A percentile compares a stretch with the other conserved stretches of the same genome.
These are phyloP conservation scores for Cirrhinus molitorella DNA, from an alignment of 2,797 vertebrate genomes.

Conservation along the genomic window DNA sequence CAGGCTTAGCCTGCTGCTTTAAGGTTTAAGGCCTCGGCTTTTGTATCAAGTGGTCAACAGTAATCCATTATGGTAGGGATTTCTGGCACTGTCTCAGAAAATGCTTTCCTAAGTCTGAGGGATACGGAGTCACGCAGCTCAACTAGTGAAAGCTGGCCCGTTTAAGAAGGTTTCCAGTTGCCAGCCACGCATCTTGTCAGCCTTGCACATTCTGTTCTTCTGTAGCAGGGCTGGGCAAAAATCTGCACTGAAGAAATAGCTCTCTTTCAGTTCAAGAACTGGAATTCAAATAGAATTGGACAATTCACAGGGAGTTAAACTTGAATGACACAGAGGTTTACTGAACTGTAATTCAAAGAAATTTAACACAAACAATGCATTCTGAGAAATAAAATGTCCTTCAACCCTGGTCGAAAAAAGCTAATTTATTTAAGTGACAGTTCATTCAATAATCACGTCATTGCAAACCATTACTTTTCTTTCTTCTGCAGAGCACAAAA, in stretches of 20 bases:
- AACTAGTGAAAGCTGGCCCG: slow-evolving; percentile 25
- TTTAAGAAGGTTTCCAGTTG: slow-evolving; percentile 27
- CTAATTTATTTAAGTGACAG: neutral
- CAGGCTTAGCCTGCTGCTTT: slow-evolving; percentile 38
- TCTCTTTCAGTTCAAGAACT: neutral
- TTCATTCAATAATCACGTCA: neutral
- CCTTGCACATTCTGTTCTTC: neutral
- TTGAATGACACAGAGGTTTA: neutral
- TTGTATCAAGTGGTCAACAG: slow-evolving; percentile 46
- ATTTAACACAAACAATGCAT: neutral
- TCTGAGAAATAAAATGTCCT: neutral
- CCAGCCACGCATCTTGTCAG: neutral
- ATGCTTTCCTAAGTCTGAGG: slow-evolving; percentile 19
- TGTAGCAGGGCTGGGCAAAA: neutral
- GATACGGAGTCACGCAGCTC: neutral
- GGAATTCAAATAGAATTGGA: neutral
- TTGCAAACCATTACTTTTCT: neutral
- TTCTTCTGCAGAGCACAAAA: neutral
- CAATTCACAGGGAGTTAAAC: neutral
- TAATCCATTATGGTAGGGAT: slow-evolving; percentile 53
- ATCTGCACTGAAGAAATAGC: neutral
- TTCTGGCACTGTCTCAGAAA: slow-evolving; percentile 37
- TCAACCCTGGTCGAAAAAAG: neutral
- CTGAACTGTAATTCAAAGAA: neutral
- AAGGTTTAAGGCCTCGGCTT: slow-evolving; percentile 44